Evolutionary conservation across 1,140 invertebrate genomes (phyloP), one percentile per base, ranked within the genome.

Genomic region (Rhopalosiphum padi): DNA sequence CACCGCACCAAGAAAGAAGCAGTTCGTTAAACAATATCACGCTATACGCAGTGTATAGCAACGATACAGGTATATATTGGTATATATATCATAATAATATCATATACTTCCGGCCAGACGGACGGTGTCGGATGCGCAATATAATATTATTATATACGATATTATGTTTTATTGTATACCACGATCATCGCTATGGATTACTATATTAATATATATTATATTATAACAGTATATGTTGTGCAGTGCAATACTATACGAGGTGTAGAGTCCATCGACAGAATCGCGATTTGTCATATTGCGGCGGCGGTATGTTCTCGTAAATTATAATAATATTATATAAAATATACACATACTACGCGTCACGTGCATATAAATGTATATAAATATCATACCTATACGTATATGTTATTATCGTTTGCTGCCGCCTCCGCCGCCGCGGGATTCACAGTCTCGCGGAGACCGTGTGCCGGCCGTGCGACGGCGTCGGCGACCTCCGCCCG

Each of bases 231-330:
- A n/a, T 22, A 35, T 82, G 21, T 37, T 21, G 21, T 82, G 4
- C 25, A 43, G 25, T 85, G 11, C 23, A 15, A 30, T 41, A 82
- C 9, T 35, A 77, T 25, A 30, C 41, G 8, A 4, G 68, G 68
- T 21, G 68, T 21, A 18, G 25, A 46, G 11, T 30, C 43, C 6
- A n/a, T 25, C n/a, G 86, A 88, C 46, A 48, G 48, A n/a, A 35
- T 9, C 6, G 46, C 86, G 86, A 88, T 88, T 88, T 88, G 86
- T 88, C 86, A 51, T 48, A 18, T n/a, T n/a, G 46, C 86, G 86
- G 86, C 11, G 85, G 46, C 86, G 25, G 7, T 15, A 41, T 2
- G 86, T 5, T 7, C 86, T 21, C 46, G 86, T 88, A 53, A 35
- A 53, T 88, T 51, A 88, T 68, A 46, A 46, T 46, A 46, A 46